Conservation (phyloP, 2,888 invertebrate species). For the Tetramorium bicarinatum region DNA sequence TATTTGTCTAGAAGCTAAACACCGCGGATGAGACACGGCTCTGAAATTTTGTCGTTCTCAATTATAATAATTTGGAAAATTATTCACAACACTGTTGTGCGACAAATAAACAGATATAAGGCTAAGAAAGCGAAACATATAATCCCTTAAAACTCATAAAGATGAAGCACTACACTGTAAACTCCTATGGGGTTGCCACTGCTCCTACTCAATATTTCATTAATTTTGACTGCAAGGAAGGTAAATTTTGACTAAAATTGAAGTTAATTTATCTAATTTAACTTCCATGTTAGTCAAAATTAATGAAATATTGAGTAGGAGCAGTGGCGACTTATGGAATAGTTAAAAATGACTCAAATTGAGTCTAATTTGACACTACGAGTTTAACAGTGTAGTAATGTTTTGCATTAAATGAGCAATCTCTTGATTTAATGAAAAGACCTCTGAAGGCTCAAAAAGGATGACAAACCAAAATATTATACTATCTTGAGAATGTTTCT, state of each 20-base stretch:
- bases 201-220: too few relatives aligned
- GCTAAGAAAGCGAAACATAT: background rate
- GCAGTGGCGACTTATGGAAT: too few relatives aligned
- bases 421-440: background rate
- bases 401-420: background rate
- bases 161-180: background rate
- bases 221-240: too few relatives aligned
- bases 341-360: too few relatives aligned
- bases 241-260: too few relatives aligned
- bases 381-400: background rate
- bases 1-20: background rate
- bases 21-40: constrained; percentile 18
- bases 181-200: too few relatives aligned
- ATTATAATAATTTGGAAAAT: background rate
- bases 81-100: background rate
- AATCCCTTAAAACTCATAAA: background rate
- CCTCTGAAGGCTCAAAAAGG: background rate
- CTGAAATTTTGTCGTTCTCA: constrained; percentile 44
- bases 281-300: too few relatives aligned
- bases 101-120: background rate
- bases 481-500: background rate
- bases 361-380: too few relatives aligned
- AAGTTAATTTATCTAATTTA: too few relatives aligned
- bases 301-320: too few relatives aligned
- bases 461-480: background rate